Conservation (phyloP, 2,888 invertebrate species). For the Apamea sordens region DNA sequence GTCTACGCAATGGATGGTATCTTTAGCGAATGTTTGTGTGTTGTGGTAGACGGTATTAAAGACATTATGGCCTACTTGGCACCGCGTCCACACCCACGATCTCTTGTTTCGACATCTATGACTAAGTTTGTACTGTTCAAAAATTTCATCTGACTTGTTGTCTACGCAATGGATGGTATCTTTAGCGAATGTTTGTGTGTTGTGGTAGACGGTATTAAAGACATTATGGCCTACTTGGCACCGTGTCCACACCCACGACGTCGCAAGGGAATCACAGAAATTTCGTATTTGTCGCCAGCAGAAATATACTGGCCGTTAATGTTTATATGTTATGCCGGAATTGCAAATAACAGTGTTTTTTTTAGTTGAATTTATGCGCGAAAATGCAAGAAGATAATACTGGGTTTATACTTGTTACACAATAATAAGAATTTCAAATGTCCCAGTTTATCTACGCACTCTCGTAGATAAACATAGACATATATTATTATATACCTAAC, state of each 20-base stretch:
- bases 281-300: conserved; percentile 73
- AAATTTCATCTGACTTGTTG: neutral
- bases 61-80: conserved; percentile 88
- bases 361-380: conserved; percentile 37
- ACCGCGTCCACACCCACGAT: conserved; percentile 78
- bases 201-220: conserved; percentile 76
- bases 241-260: conserved; percentile 77
- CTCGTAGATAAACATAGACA: conserved; percentile 3
- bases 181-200: conserved; percentile 52
- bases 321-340: conserved; percentile 65
- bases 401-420: neutral
- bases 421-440: neutral
- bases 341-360: conserved; percentile 50
- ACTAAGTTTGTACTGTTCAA: conserved; percentile 39
- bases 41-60: conserved; percentile 75
- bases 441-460: too few relatives aligned
- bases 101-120: conserved; percentile 65
- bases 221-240: conserved; percentile 88
- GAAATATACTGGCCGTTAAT: conserved; percentile 63
- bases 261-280: conserved; percentile 83
- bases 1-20: conserved; percentile 68
- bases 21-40: conserved; percentile 51
- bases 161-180: conserved; percentile 68
- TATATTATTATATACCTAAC: neutral
- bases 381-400: conserved; percentile 10